A percentile compares a stretch with the other conserved stretches of the same genome.
These are phyloP conservation scores for Cyrtodaria siliqua DNA, from an alignment of 2,888 invertebrate species.

Conservation along the genomic window DNA sequence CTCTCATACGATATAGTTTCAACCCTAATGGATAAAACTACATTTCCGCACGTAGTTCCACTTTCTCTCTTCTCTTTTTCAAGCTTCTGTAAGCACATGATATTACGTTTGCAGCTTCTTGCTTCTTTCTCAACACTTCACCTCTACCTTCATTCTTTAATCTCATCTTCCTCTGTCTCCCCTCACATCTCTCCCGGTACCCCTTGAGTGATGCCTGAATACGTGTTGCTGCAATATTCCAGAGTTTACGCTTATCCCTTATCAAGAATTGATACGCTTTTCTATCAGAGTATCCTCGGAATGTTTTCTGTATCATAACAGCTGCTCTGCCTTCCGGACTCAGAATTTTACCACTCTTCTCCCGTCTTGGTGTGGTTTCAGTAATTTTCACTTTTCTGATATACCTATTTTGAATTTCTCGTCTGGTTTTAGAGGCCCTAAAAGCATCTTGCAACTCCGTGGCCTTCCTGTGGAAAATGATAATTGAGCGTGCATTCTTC, in stretches of 20 bases:
- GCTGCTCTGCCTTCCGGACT: conserved; percentile 43
- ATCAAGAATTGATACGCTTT: conserved; percentile 26
- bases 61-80: conserved; percentile 25
- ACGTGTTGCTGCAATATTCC: conserved; percentile 23
- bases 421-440: conserved; percentile 34
- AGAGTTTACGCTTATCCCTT: conserved; percentile 12
- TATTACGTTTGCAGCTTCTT: conserved; percentile 46
- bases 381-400: conserved; percentile 24
- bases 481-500: conserved; percentile 51
- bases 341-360: conserved; percentile 13
- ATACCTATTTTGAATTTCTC: conserved; percentile 31
- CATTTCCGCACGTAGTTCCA: conserved; percentile 50
- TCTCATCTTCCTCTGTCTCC: conserved; percentile 15
- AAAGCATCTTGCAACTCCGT: conserved; percentile 54
- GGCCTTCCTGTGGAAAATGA: conserved; percentile 50
- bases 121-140: conserved; percentile 25
- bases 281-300: conserved; percentile 53
- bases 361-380: conserved; percentile 38
- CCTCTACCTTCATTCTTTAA: conserved; percentile 22
- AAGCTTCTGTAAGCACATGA: conserved; percentile 45
- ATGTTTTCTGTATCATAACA: conserved; percentile 52
- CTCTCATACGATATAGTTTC: no score
- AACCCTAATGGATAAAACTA: no score
- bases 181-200: conserved; percentile 21
- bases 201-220: conserved; percentile 52